phyloP scores from a whole-genome alignment of 2,888 invertebrate species.

The Rhorus exstirpatorius region DNA sequence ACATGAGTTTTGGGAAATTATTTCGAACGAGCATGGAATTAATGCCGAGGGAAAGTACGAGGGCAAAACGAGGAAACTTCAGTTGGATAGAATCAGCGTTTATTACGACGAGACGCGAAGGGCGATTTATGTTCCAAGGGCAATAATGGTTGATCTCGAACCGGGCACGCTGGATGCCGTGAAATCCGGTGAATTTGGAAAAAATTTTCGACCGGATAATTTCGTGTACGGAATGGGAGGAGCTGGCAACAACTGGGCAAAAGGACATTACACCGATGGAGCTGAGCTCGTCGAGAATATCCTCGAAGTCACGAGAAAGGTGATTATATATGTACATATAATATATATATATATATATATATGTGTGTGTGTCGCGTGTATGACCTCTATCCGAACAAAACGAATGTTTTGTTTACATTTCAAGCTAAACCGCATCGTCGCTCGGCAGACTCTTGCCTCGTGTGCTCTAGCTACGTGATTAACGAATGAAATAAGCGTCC shows the following conservation, averaged over 20 bases:
- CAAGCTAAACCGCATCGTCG: neutral
- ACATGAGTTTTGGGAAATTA: constrained; percentile 43
- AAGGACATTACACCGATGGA: too few relatives aligned
- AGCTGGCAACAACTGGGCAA: too few relatives aligned
- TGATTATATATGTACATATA: too few relatives aligned
- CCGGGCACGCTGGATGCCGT: constrained; percentile 60
- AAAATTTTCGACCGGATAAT: constrained; percentile 49
- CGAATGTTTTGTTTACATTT: neutral
- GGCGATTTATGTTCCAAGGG: constrained; percentile 56
- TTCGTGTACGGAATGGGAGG: constrained; percentile 38
- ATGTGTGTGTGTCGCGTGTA: neutral
- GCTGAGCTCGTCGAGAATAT: constrained; percentile 36
- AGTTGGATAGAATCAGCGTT: constrained; percentile 46
- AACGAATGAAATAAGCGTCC: too few relatives aligned
- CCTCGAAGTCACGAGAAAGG: constrained; percentile 40
- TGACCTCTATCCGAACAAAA: neutral
- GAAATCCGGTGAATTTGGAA: constrained; percentile 39
- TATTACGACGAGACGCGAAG: constrained; percentile 52
- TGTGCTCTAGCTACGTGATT: too few relatives aligned
- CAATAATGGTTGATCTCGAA: constrained; percentile 54
- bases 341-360: neutral
- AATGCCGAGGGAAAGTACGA: constrained; percentile 36
- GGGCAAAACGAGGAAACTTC: constrained; percentile 14
- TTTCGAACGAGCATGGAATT: constrained; percentile 47
- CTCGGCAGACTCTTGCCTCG: too few relatives aligned